A percentile compares a stretch with the other conserved stretches of the same genome.
These are phyloP conservation scores for Papilio dardanus DNA, from an alignment of 1,140 invertebrate species.

Conservation along the genomic window DNA sequence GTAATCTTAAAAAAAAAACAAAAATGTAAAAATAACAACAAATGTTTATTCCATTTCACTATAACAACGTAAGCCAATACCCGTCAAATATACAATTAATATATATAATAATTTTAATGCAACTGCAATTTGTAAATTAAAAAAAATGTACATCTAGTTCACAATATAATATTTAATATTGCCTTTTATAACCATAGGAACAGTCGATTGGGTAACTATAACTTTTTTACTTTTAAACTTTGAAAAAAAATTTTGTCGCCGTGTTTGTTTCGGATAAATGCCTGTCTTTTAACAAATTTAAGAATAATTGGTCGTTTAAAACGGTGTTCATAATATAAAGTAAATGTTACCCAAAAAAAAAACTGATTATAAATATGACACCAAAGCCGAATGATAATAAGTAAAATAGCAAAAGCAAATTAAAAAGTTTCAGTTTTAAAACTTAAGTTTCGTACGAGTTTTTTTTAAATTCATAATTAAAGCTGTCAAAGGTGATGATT, in stretches of 20 bases:
- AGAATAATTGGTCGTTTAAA: neutral
- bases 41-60: conserved; percentile 60
- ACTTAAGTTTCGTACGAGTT: neutral
- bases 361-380: neutral
- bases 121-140: conserved; percentile 20
- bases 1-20: conserved; percentile 39
- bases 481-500: neutral
- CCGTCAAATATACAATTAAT: conserved; percentile 45
- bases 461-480: neutral
- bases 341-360: neutral
- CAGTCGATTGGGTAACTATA: neutral
- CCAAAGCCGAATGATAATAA: neutral
- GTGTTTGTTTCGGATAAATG: neutral
- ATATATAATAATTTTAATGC: conserved; percentile 38
- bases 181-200: neutral
- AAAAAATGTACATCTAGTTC: conserved; percentile 22
- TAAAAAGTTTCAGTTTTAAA: neutral
- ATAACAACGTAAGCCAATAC: conserved; percentile 62
- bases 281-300: neutral
- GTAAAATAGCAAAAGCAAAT: neutral
- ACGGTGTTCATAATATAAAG: neutral
- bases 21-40: conserved; percentile 57
- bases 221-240: neutral
- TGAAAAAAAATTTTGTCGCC: neutral
- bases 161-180: conserved; percentile 1